Conservation (phyloP, 2,888 invertebrate species). For the Podabrus alpinus region DNA sequence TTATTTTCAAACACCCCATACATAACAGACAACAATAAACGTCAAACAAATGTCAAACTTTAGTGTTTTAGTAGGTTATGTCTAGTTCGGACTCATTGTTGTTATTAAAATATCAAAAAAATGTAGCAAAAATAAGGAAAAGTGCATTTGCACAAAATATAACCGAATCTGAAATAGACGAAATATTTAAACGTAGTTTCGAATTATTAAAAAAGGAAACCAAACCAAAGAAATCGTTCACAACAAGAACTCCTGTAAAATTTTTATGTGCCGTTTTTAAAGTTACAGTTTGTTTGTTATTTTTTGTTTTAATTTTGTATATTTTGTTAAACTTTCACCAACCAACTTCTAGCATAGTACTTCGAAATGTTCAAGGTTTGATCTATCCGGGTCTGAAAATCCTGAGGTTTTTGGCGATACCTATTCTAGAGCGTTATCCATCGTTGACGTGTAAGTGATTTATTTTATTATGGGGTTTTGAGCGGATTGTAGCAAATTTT, state of each 20-base stretch:
- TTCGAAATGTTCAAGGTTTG: constrained; percentile 76
- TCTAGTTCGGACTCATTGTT: constrained; percentile 48
- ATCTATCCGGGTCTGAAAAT: constrained; percentile 81
- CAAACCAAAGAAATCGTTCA: constrained; percentile 26
- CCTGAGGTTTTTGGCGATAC: constrained; percentile 73
- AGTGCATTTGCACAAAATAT: constrained; percentile 65
- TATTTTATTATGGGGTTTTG: background rate
- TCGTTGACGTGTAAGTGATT: constrained; percentile 67
- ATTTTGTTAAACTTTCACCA: constrained; percentile 62
- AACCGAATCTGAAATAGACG: constrained; percentile 65
- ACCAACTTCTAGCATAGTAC: constrained; percentile 66
- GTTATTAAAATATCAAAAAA: constrained; percentile 59
- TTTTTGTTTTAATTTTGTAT: constrained; percentile 53
- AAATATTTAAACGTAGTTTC: constrained; percentile 64
- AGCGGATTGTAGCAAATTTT: background rate
- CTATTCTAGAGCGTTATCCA: constrained; percentile 75
- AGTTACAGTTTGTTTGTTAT: constrained; percentile 42
- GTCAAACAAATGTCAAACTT: background rate
- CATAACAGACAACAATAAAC: background rate
- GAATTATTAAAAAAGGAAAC: constrained; percentile 48
- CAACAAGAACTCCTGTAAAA: constrained; percentile 15
- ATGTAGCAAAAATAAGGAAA: constrained; percentile 62
- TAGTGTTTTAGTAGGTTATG: constrained; percentile 33
- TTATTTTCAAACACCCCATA: background rate
- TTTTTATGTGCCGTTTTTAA: constrained; percentile 28